Percentiles rank a stretch among this genome's conserved stretches.
phyloP scores from a whole-genome alignment of 2,113 vertebrate genomes.

The Psammodynastes pulverulentus region DNA sequence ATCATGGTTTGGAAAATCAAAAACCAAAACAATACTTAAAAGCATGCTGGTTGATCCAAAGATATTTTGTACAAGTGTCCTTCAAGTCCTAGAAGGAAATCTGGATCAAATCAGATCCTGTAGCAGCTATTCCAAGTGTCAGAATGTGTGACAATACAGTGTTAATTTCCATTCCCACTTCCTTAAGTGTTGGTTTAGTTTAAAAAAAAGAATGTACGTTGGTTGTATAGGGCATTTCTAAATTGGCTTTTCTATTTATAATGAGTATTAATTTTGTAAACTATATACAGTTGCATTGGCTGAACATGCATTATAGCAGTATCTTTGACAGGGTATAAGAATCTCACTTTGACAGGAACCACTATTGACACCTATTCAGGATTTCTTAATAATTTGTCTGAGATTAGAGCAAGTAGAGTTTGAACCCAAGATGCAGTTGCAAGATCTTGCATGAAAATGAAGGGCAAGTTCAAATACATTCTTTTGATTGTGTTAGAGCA shows the following conservation, averaged over 20 bases:
- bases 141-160: neutral
- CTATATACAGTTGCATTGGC: neutral
- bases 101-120: neutral
- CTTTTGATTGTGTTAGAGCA: neutral
- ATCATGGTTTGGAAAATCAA: neutral
- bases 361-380: neutral
- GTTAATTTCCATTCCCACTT: neutral
- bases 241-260: neutral
- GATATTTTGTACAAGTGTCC: neutral
- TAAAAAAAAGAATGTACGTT: neutral
- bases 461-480: neutral
- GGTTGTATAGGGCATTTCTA: neutral
- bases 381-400: neutral
- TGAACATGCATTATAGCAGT: too few relatives aligned
- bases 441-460: neutral
- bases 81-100: neutral
- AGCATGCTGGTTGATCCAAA: neutral
- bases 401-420: neutral
- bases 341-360: neutral
- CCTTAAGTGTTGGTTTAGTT: neutral
- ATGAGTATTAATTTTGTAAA: neutral
- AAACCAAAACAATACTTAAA: neutral
- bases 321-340: neutral
- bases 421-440: neutral
- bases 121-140: neutral